Conservation (phyloP, 2,113 vertebrate species). For the Carassius auratus region DNA sequence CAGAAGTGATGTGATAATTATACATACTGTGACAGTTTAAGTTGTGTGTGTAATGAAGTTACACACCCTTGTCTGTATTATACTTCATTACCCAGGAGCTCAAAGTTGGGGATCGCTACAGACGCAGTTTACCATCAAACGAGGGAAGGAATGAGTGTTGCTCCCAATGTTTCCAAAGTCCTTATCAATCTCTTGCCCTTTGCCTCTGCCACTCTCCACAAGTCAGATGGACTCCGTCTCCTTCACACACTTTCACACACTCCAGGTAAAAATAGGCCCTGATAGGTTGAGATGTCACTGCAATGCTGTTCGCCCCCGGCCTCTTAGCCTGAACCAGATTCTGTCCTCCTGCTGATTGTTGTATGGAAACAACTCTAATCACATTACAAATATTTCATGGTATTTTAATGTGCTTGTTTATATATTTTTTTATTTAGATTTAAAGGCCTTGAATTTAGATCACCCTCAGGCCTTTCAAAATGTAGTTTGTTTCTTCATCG, state of each 20-base stretch:
- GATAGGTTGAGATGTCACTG: conserved; percentile 25
- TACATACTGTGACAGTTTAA: conserved; percentile 42
- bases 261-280: conserved; percentile 51
- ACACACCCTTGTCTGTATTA: neutral
- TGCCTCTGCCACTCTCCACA: conserved; percentile 45
- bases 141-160: conserved; percentile 17
- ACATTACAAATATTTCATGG: neutral
- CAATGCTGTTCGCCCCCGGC: neutral
- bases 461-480: neutral
- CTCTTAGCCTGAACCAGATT: conserved; percentile 11
- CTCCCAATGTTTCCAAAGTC: conserved; percentile 21
- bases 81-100: neutral
- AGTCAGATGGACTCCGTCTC: conserved; percentile 47
- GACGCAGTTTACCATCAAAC: neutral
- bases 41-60: neutral
- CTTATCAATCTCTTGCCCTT: conserved; percentile 56
- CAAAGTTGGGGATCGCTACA: neutral
- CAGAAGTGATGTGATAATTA: conserved; percentile 23
- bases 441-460: neutral
- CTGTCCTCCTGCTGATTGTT: neutral
- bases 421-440: neutral
- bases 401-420: neutral
- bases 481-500: neutral
- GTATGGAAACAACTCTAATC: neutral
- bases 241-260: conserved; percentile 42